These are phyloP conservation scores for Bellardia bayeri DNA, from an alignment of 2,888 invertebrate species.

Conservation along the genomic window DNA sequence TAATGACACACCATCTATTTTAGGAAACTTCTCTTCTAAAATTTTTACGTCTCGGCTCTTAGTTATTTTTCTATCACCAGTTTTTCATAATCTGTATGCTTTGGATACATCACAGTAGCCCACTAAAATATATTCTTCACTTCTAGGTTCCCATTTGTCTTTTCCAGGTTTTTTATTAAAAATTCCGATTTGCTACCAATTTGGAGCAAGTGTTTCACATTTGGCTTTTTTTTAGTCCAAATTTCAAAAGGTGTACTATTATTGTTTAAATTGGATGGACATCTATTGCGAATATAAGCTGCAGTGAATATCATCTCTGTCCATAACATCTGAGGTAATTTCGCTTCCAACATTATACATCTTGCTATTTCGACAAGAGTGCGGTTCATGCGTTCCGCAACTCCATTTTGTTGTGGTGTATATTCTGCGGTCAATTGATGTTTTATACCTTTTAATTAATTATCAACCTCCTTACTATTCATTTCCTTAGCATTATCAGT, in stretches of 20 bases:
- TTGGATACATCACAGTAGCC: conserved; percentile 13
- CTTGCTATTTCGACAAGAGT: conserved; percentile 2
- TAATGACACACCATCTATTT: not conserved
- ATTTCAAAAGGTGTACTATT: not conserved
- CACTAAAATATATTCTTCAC: not conserved
- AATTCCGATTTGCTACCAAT: too few species aligned
- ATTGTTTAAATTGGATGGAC: conserved; percentile 5
- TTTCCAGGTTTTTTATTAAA: too few species aligned
- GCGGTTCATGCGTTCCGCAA: conserved; percentile 8
- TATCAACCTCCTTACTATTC: not conserved
- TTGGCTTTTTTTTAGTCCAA: conserved; percentile 8
- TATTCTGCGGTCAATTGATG: conserved; percentile 7
- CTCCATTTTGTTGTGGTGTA: not conserved
- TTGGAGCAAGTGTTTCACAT: not conserved
- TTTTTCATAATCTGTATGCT: conserved; percentile 4
- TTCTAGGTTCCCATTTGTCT: too few species aligned
- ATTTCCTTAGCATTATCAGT: conserved; percentile 2
- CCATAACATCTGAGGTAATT: not conserved
- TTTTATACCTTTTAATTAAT: conserved; percentile 8
- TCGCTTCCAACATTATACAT: not conserved
- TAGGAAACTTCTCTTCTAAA: not conserved
- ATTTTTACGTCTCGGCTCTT: not conserved
- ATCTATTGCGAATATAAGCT: not conserved
- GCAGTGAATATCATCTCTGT: not conserved
- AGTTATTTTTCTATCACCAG: not conserved